Evolutionary conservation across 2,888 invertebrate genomes (phyloP).

Genomic region (Torymus aiolomorphi): DNA sequence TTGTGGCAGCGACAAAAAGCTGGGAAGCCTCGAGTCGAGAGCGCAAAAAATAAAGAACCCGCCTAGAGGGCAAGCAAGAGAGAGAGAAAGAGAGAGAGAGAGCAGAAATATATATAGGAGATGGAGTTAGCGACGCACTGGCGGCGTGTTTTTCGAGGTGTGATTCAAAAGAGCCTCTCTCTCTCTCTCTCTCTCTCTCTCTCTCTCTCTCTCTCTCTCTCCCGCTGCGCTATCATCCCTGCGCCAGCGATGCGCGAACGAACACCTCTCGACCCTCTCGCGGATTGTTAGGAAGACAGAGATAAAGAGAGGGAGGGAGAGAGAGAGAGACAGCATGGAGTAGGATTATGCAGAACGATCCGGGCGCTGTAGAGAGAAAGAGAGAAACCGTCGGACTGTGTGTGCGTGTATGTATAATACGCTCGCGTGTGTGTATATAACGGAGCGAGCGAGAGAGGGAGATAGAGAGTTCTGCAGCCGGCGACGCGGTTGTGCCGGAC

Average conservation of each 20-base stretch:
- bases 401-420: not conserved
- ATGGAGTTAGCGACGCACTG: not conserved
- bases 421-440: conserved; percentile 2
- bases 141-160: conserved; percentile 38
- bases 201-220: not conserved
- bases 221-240: not conserved
- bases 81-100: too few relatives aligned
- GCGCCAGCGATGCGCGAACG: conserved; percentile 4
- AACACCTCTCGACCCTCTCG: conserved; percentile 20
- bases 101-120: conserved; percentile 3
- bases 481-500: conserved; percentile 65
- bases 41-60: conserved; percentile 2
- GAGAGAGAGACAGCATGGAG: not conserved
- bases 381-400: conserved; percentile 53
- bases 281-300: conserved; percentile 30
- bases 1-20: too few relatives aligned
- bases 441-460: not conserved
- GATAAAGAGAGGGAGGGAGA: conserved; percentile 34
- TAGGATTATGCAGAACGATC: conserved; percentile 70
- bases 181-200: too few relatives aligned
- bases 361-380: conserved; percentile 41
- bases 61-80: too few relatives aligned
- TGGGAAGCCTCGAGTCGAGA: too few relatives aligned
- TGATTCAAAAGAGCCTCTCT: conserved; percentile 31
- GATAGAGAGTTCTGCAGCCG: conserved; percentile 43